Evolutionary conservation across 2,113 vertebrate genomes (phyloP), one percentile per base, ranked within the genome.

Genomic region (Osmerus mordax): DNA sequence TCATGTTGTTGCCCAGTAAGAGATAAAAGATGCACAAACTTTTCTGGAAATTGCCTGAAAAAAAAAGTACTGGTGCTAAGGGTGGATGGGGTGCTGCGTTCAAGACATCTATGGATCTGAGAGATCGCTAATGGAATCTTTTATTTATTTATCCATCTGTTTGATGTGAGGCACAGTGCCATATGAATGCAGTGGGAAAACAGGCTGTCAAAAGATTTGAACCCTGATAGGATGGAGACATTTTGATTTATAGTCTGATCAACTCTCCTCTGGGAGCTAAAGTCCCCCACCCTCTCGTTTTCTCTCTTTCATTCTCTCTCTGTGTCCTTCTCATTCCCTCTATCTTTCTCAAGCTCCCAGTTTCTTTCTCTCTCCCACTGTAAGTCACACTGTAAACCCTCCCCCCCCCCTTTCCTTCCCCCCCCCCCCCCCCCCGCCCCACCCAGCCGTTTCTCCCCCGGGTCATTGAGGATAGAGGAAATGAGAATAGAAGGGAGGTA

Each of bases 191-290:
- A 61, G 9, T 9, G 70, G 60, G 75, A 82, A 87, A 85, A 84
- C 82, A 87, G 83, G 74, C 84, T 88, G 84, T 89, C 88, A 86
- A 85, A 84, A 84, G 89, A 90, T 92, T 83, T 88, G 82, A 87
- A 83, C 66, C 29, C 18, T 77, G 85, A 90, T 86, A 81, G 60
- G 71, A 81, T 59, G 72, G 65, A 79, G 82, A 83, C 87, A 67
- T 85, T 88, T 89, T 87, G 87, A 90, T 91, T 87, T 89, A 89
- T 84, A 77, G 84, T 81, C 75, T 83, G 88, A 89, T 88, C 86
- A 86, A 79, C 81, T 77, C 61, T 70, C 71, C 65, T 76, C 75
- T 16, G 63, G 78, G 79, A 82, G 79, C 76, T 51, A 69, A 74
- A 82, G 71, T 63, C 75, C 75, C 73, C 68, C 65, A 3, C 32